Percentiles rank a stretch among this genome's conserved stretches.
These are phyloP conservation scores for Neosilurus hyrtlii DNA, from an alignment of 2,797 vertebrate species.

Conservation along the genomic window DNA sequence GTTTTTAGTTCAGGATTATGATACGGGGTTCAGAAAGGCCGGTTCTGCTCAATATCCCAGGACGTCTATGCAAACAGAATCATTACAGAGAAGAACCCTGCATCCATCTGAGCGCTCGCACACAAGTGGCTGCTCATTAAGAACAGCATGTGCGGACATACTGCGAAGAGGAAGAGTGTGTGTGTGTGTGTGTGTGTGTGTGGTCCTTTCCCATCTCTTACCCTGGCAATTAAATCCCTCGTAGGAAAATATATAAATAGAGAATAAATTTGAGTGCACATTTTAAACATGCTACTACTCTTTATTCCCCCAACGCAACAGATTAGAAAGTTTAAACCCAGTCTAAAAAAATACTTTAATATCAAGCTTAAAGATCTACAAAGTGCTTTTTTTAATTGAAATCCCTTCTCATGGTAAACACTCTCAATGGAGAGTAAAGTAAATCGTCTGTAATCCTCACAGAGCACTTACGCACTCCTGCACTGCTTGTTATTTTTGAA, in stretches of 20 bases:
- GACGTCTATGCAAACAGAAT: slow-evolving; percentile 27
- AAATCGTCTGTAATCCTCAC: neutral
- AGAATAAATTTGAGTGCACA: slow-evolving; percentile 28
- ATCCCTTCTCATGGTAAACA: slow-evolving; percentile 13
- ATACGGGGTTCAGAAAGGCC: slow-evolving; percentile 10
- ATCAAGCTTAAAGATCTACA: slow-evolving; percentile 11
- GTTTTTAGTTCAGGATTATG: neutral
- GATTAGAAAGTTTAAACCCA: neutral
- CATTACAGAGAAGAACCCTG: slow-evolving; percentile 14
- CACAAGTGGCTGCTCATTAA: slow-evolving; percentile 37
- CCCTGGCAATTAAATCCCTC: slow-evolving; percentile 29
- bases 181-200: slow-evolving; percentile 31
- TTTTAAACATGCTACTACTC: slow-evolving; percentile 21
- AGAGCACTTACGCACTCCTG: neutral
- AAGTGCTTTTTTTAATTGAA: slow-evolving; percentile 33
- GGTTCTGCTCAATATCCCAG: slow-evolving; percentile 30
- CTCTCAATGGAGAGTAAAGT: neutral
- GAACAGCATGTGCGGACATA: slow-evolving; percentile 40
- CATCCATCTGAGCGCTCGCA: slow-evolving; percentile 32
- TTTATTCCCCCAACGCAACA: neutral
- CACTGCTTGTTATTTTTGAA: slow-evolving; percentile 32
- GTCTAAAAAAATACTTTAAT: slow-evolving; percentile 2
- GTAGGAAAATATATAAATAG: slow-evolving; percentile 43
- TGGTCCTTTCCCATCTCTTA: slow-evolving; percentile 37
- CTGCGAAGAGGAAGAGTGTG: neutral